Base-by-base conservation (phyloP, 2,888 invertebrate genomes). In the Lepetodrilus schrolli region DNA sequence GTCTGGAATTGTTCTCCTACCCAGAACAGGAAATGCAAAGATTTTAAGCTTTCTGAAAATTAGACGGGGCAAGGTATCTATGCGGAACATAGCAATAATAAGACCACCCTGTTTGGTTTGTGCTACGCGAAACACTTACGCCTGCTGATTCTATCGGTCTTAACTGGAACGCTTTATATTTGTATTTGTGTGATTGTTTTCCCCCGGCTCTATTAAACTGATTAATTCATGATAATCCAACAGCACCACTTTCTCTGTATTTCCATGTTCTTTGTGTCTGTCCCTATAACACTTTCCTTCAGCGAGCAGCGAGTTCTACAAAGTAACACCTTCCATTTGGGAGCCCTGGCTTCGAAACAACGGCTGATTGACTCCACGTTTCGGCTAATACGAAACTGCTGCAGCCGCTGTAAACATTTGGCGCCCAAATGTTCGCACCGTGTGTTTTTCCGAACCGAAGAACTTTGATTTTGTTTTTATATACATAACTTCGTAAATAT, bases 381-480 rank as follows among this genome's bases (percentile, higher is more conserved):
- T n/a, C 26, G 47, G 47, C 21, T 47, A 47, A 38, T 38, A 47
- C 38, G 43, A 68, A 68, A 23, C 68, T 68, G 23, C 8, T 68
- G 58, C n/a, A 17, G 17, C 23, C 34, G 58, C 58, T 58, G 17
- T 17, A 30, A 30, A 13, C 58, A 58, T 34, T 30, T 58, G 58
- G 58, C 58, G 1, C n/a, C 58, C 58, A 58, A 30, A 58, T 58
- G 58, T 58, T 23, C 58, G 21, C n/a, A 30, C 58, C 58, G 58
- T 58, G 58, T 58, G 30, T 58, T 58, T 58, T 58, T 58, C 17
- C 58, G 58, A 58, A 58, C 58, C 58, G 58, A 58, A 58, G 58
- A 58, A 58, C 58, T 58, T 58, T 58, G 58, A 58, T 58, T 58
- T 58, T 58, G 58, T 58, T 58, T 58, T 58, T 58, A 58, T 58